Percentiles rank a stretch among this genome's conserved stretches.
These are phyloP conservation scores for Pangasius krempfi DNA, from an alignment of 2,797 vertebrate species.

Conservation along the genomic window DNA sequence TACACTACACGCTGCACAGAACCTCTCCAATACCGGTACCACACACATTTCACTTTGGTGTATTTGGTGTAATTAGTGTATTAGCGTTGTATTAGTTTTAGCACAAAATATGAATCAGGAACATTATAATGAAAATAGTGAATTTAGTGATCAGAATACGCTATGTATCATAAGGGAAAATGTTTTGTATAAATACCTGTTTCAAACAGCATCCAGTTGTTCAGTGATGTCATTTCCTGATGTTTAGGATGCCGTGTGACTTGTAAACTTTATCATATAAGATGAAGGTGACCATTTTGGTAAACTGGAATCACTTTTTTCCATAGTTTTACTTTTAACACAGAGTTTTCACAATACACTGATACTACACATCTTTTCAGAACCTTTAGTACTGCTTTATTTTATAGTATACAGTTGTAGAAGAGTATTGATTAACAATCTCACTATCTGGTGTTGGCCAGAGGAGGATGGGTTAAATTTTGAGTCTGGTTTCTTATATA, in stretches of 20 bases:
- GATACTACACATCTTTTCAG: background rate
- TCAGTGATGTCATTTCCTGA: background rate
- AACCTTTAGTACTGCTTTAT: background rate
- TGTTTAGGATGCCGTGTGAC: background rate
- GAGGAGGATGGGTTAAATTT: background rate
- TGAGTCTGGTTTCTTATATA: background rate
- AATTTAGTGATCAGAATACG: background rate
- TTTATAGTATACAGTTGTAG: background rate
- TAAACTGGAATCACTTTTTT: background rate
- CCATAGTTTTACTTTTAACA: background rate
- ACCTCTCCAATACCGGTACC: constrained; percentile 62
- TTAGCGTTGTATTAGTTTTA: too few species aligned
- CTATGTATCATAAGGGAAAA: background rate
- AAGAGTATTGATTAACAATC: background rate
- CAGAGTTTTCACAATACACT: background rate
- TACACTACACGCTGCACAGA: constrained; percentile 57
- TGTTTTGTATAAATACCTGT: background rate
- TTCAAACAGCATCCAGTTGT: background rate
- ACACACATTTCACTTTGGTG: background rate
- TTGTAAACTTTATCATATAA: background rate
- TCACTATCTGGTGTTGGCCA: background rate
- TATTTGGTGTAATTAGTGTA: background rate
- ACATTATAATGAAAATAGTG: background rate
- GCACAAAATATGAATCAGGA: background rate
- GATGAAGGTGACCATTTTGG: background rate